Conservation (phyloP, 2,113 vertebrate genomes). For the Lophura nycthemera region DNA sequence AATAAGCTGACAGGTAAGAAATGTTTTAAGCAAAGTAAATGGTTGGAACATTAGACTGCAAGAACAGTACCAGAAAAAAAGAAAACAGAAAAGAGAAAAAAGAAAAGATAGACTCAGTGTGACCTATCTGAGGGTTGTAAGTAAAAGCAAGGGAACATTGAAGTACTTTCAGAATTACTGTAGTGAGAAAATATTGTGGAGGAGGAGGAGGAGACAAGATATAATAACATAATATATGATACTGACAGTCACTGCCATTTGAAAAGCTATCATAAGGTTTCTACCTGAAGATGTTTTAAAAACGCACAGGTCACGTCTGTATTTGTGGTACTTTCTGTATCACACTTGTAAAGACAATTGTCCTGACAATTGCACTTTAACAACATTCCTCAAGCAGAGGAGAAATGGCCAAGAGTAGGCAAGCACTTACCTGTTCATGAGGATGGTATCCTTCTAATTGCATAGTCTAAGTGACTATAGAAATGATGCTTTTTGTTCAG, state of each 20-base stretch:
- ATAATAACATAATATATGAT: not conserved
- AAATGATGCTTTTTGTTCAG: not conserved
- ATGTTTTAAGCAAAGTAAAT: not conserved
- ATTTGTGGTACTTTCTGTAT: not conserved
- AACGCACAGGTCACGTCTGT: not conserved
- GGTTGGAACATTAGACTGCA: not conserved
- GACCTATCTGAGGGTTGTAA: not conserved
- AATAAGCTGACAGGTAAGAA: not conserved
- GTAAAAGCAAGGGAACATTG: not conserved
- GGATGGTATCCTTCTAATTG: not conserved
- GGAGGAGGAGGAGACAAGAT: not conserved
- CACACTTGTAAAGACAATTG: not conserved
- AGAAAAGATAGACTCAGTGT: not conserved
- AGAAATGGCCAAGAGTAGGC: not conserved
- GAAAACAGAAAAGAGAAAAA: not conserved
- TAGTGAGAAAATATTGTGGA: not conserved
- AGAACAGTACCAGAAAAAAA: not conserved
- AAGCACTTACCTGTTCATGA: fast-evolving
- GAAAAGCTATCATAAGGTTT: not conserved
- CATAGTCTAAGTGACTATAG: too few relatives aligned
- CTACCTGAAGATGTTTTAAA: not conserved
- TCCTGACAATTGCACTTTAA: not conserved
- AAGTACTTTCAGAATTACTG: not conserved
- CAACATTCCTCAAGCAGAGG: not conserved
- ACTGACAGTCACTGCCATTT: not conserved